Conservation (phyloP, 2,888 invertebrate genomes). For the Temnothorax rugatulus region DNA sequence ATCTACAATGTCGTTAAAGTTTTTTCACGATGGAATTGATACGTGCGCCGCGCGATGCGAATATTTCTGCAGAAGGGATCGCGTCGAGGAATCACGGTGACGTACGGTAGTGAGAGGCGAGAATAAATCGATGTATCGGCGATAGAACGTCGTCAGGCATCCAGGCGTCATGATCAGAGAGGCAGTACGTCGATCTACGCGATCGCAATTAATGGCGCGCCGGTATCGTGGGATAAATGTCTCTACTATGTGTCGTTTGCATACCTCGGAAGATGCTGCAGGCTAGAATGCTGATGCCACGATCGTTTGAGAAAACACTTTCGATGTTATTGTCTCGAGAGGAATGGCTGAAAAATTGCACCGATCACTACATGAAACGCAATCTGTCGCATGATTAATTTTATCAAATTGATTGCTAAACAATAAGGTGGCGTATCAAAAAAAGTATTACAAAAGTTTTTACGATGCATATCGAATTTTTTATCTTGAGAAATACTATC, state of each 20-base stretch:
- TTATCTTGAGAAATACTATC: constrained; percentile 23
- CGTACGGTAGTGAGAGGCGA: constrained; percentile 57
- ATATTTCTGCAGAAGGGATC: constrained; percentile 21
- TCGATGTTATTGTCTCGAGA: neutral
- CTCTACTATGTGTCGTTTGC: constrained; percentile 77
- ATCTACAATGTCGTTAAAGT: constrained; percentile 4
- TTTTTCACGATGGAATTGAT: neutral
- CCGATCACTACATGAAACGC: neutral
- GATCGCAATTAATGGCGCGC: constrained; percentile 80
- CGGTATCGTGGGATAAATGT: constrained; percentile 82
- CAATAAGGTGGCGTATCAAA: neutral
- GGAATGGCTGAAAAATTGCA: neutral
- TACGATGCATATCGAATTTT: neutral
- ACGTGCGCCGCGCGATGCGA: constrained; percentile 4
- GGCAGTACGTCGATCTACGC: constrained; percentile 68
- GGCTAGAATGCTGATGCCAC: constrained; percentile 65
- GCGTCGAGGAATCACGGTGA: constrained; percentile 22
- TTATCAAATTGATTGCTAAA: neutral
- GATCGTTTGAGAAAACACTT: constrained; percentile 28
- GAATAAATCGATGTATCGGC: constrained; percentile 53
- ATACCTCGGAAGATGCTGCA: constrained; percentile 75
- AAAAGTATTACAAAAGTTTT: neutral
- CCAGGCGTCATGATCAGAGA: constrained; percentile 55
- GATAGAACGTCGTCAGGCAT: constrained; percentile 51
- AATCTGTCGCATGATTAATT: neutral